Conservation (phyloP, 2,113 vertebrate species). For the Grus americana region DNA sequence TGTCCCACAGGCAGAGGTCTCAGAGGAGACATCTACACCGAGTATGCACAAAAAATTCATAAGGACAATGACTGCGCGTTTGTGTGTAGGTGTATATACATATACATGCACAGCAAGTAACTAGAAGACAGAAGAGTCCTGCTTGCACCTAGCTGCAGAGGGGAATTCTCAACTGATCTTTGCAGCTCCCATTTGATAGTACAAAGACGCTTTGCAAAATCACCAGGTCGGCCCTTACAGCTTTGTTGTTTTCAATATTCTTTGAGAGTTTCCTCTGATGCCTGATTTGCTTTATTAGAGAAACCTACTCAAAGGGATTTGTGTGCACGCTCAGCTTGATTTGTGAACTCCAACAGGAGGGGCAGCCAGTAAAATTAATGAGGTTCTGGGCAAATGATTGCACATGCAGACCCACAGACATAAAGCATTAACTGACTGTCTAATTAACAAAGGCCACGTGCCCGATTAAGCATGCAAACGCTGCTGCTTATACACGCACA, state of each 20-base stretch:
- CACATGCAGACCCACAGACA: constrained; percentile 60
- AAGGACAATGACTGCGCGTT: rapidly evolving
- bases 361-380: constrained; percentile 69
- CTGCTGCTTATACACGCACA: constrained; percentile 15
- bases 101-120: not conserved
- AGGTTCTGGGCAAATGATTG: constrained; percentile 66
- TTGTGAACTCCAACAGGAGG: constrained; percentile 70
- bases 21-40: not conserved
- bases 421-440: constrained; percentile 65
- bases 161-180: not conserved
- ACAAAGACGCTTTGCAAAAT: not conserved
- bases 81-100: no score
- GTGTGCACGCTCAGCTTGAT: constrained; percentile 64
- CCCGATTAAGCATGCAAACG: constrained; percentile 46
- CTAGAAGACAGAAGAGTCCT: not conserved
- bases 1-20: not conserved
- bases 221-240: not conserved
- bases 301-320: constrained; percentile 62
- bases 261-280: constrained; percentile 28
- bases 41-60: rapidly evolving
- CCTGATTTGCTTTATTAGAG: constrained; percentile 57
- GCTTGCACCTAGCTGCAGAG: not conserved
- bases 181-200: not conserved
- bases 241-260: constrained; percentile 32
- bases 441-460: constrained; percentile 70